Base-by-base conservation (phyloP, 2,888 invertebrate genomes). In the Megaustenia siamemsis region DNA sequence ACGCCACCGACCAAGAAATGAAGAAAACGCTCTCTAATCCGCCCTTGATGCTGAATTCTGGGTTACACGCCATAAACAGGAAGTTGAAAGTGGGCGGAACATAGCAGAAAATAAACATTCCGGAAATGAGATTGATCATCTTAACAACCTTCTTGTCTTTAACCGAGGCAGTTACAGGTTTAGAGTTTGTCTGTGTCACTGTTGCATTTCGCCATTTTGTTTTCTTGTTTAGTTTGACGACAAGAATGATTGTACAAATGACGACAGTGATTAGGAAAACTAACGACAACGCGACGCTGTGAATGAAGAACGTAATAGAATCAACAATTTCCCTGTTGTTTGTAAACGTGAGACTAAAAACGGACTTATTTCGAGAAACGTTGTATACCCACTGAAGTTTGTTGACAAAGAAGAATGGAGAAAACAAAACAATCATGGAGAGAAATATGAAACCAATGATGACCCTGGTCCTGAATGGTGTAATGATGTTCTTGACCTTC, bases 351-450 rank as follows among this genome's bases (percentile, higher is more conserved):
- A 78, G 60, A 18, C 28, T 78, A 15, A 78, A 28, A 10, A 63
- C 12, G 32, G 63, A 38, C n/a, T 28, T 78, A 63, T 78, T 78
- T 0, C 40, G 28, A 0, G 28, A 38, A 15, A 0, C 2, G 28
- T 43, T n/a, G 43, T 56, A 63, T 15, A 38, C 6, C 78, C 78
- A 78, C 12, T 18, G 43, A n/a, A 78, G 43, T 1, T 43, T 40
- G 21, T 78, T 78, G 38, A 63, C 78, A 43, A 56, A 79, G 45
- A 66, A 79, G 43, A 79, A 66, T 0, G 79, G 79, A 15, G 79
- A 63, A 28, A 79, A 79, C 5, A 79, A 5, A 12, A 43, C 43
- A 6, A 79, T 15, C 45, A 79, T 66, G 12, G 24, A 28, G 21
- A 66, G 12, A 21, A 79, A 79, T 21, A 79, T 66, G 45, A 15